Percentiles rank a stretch among this genome's conserved stretches.
phyloP scores from a whole-genome alignment of 2,797 vertebrate species.

The Glyptemys insculpta region DNA sequence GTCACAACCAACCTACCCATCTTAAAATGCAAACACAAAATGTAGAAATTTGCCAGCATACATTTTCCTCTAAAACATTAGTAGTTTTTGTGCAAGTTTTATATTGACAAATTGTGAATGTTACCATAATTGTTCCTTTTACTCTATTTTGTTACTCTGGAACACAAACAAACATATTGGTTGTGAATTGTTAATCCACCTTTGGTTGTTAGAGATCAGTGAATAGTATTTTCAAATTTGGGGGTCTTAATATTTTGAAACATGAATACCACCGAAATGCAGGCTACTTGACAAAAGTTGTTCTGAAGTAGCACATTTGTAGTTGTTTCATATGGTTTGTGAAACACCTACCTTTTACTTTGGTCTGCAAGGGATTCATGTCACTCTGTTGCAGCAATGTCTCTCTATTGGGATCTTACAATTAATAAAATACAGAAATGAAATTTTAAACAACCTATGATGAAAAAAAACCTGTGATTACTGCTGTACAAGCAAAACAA shows the following conservation, averaged over 20 bases:
- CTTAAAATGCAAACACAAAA: not conserved
- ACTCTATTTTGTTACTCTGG: not conserved
- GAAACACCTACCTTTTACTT: not conserved
- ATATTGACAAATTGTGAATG: not conserved
- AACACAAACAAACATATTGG: not conserved
- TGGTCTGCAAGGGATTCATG: not conserved
- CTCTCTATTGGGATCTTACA: not conserved
- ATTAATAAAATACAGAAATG: not conserved
- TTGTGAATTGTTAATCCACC: not conserved
- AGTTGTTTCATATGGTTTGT: not conserved
- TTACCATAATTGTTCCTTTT: not conserved
- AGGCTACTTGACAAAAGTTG: not conserved
- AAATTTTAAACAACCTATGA: not conserved
- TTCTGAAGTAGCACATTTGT: not conserved
- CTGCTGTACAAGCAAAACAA: not conserved
- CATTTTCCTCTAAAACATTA: rapidly evolving
- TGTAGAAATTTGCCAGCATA: not conserved
- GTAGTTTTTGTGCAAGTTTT: not conserved
- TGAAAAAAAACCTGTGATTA: not conserved
- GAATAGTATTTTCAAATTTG: not conserved
- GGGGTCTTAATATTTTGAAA: not conserved
- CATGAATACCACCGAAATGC: not conserved
- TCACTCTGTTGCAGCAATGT: not conserved
- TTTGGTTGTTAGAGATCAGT: not conserved
- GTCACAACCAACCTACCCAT: not conserved